Evolutionary conservation across 2,113 vertebrate genomes (phyloP), one percentile per base, ranked within the genome.

Genomic region (Callopanchax toddi): DNA sequence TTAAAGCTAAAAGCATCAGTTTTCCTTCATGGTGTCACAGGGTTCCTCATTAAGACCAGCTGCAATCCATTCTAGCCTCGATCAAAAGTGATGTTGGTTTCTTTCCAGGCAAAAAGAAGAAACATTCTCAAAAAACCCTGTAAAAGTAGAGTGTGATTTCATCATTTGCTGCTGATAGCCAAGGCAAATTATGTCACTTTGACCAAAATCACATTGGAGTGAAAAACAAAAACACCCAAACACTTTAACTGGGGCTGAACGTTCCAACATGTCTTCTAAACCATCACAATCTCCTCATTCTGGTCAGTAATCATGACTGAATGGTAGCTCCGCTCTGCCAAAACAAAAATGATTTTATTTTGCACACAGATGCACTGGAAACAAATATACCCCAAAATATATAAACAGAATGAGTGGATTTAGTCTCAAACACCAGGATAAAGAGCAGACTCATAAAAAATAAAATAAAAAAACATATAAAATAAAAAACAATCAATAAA

Each of bases 1-100:
- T 56, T 74, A 67, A 60, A 74, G 45, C 77, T 77, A 74, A 82
- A 67, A 58, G 66, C 56, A n/a, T 59, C 74, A 74, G 61, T 75
- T 68, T 80, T 71, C 66, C 60, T 60, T 34, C 56, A 79, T 43
- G 16, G 16, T 51, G 11, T 46, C 8, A 69, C 66, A 71, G 23
- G 39, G 23, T 46, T 51, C 48, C 48, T 58, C 32, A 62, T 44
- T 50, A 48, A 55, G 37, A 48, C 53, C 26, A 11, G 25, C 12
- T 37, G 18, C 55, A 25, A 67, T 39, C 65, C 58, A 49, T 49
- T 61, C 23, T 37, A 57, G 55, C 34, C 29, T 32, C 6, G 5
- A 8, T 6, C 6, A 32, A 32, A 32, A 32, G 29, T 32, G 29
- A 6, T 10, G 7, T 44, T 46, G 39, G 16, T 51, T 68, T 70